phyloP scores from a whole-genome alignment of 2,113 vertebrate species.

The Ariopsis seemanni region DNA sequence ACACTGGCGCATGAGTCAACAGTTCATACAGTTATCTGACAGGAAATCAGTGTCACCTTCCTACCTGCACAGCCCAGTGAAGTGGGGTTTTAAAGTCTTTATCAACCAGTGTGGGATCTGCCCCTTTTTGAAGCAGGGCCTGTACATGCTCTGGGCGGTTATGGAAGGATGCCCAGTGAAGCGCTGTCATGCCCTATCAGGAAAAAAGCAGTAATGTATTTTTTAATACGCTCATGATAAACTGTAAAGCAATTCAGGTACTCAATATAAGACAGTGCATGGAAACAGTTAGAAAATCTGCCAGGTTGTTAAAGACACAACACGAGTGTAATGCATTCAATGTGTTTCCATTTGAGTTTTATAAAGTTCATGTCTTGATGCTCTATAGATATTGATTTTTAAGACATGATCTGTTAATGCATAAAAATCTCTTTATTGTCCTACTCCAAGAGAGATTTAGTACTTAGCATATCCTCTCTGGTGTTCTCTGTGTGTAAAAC shows the following conservation, averaged over 20 bases:
- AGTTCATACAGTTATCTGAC: neutral
- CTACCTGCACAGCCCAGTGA: constrained; percentile 89
- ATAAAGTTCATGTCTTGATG: neutral
- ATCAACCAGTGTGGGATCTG: constrained; percentile 83
- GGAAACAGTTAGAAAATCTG: neutral
- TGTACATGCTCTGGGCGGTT: constrained; percentile 82
- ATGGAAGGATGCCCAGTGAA: constrained; percentile 90
- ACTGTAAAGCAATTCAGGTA: neutral
- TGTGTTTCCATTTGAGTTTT: neutral
- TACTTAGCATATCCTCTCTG: neutral
- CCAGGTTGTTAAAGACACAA: neutral
- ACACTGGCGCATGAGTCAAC: neutral
- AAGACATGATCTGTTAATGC: neutral
- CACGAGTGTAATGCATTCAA: neutral
- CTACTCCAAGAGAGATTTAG: neutral
- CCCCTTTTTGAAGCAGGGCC: constrained; percentile 80
- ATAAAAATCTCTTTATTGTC: neutral
- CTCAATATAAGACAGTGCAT: neutral
- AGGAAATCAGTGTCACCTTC: accelerated
- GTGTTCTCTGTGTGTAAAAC: neutral
- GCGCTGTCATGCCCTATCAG: constrained; percentile 84
- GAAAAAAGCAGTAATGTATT: neutral
- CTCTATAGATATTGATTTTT: neutral
- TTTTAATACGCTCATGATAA: neutral
- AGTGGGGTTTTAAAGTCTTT: constrained; percentile 88